Evolutionary conservation across 2,113 vertebrate genomes (phyloP).

Genomic region (Acanthisitta chloris): DNA sequence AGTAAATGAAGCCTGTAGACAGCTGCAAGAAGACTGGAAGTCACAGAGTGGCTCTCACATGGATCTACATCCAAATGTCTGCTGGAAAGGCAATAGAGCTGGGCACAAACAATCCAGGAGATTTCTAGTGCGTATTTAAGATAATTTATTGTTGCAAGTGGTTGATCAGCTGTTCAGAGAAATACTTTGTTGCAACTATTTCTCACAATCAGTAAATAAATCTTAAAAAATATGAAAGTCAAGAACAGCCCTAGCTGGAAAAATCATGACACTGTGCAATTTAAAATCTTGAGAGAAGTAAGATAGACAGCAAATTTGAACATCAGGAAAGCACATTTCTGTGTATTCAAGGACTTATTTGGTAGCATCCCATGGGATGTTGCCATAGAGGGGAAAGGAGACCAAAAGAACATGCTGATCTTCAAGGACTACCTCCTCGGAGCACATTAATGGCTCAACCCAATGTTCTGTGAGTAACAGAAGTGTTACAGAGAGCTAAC

Average conservation of each 20-base stretch:
- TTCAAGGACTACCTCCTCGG: neutral
- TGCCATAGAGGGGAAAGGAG: neutral
- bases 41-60: neutral
- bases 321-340: neutral
- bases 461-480: neutral
- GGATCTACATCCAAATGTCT: neutral
- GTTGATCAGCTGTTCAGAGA: neutral
- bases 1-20: neutral
- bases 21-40: neutral
- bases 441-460: neutral
- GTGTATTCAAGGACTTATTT: neutral
- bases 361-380: neutral
- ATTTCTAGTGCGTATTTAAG: neutral
- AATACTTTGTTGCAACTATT: neutral
- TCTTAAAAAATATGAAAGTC: neutral
- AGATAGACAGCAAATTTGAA: neutral
- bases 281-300: neutral
- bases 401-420: neutral
- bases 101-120: neutral
- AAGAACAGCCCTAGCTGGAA: neutral
- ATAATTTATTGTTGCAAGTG: neutral
- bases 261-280: neutral
- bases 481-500: neutral
- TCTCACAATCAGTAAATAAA: neutral
- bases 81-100: neutral